Evolutionary conservation across 2,888 invertebrate genomes (phyloP), one percentile per base, ranked within the genome.

Genomic region (Graphium colonna): DNA sequence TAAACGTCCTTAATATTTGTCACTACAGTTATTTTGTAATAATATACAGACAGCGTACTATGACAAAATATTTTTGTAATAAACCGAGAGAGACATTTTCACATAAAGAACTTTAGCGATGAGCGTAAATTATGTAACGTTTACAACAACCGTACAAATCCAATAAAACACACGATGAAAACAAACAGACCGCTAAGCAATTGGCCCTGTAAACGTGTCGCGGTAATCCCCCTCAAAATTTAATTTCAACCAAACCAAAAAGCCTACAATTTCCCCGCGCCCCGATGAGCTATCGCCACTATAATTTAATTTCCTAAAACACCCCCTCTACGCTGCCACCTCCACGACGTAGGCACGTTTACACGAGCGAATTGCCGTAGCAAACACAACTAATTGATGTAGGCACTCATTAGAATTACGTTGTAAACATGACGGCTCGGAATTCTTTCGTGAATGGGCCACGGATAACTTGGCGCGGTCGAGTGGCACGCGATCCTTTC

Each of bases 381-480:
- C 72, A 74, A 77, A 78, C 68, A 69, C 66, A 64, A 62, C 72
- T 79, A 79, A 82, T 81, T 80, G 79, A 66, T 69, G 77, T 73
- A 67, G 64, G 59, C 71, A 69, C 71, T 75, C 70, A 73, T 73
- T 72, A 70, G 66, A 71, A 65, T 73, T 66, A 57, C 42, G 57
- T 55, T 61, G 71, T 71, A 68, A 76, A 71, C 68, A 70, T 67
- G 62, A 56, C 44, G 51, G 56, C 36, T 43, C 41, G 48, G 26
- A 60, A 61, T 61, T 57, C 54, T 59, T 63, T 57, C 51, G 21
- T 51, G 42, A 51, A 52, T 51, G 40, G 10, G 43, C 43, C 44
- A 28, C 9, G 36, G 48, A 48, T 49, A 42, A 52, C 45, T 49
- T 51, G 13, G 31, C 31, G 40, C 44, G 45, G 46, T 45, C 44